Evolutionary conservation across 2,113 vertebrate species (phyloP), one percentile per base, ranked within the genome.

Genomic region (Cyphomyrus discorhynchus): DNA sequence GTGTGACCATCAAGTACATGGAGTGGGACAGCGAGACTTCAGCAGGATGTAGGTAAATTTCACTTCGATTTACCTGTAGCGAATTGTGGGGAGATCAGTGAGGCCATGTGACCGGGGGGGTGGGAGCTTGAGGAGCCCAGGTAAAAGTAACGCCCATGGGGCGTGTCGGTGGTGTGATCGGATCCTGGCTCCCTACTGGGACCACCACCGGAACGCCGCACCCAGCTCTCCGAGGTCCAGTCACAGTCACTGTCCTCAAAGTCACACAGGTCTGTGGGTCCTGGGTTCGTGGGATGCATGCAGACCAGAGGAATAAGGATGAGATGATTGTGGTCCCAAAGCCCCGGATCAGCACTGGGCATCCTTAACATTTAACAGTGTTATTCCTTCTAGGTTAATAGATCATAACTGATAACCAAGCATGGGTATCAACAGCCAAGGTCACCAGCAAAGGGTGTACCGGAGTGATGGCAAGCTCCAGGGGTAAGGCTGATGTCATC

Each of bases 81-180:
- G 89, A 94, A 93, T 47, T 92, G 91, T 27, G 93, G 92, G 89
- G 94, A 94, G 66, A 91, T 93, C 93, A 96, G 95, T 49, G 90
- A 90, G 52, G 94, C 94, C 21, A 31, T 95, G 49, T 95, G 91
- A n/a, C 90, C 89, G 0, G 83, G 77, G 46, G 6, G 86, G 86
- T 93, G 93, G 19, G 53, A 56, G 39, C 58, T 66, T 21, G 87
- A 91, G 47, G 94, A 94, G 3, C 92, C 88, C 89, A 95, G 93
- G 92, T 92, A 94, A 82, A 93, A 92, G 91, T 95, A 96, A 88
- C 94, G 90, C 42, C 96, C 96, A 1, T 2, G 45, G 13, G 91
- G 84, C 6, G 95, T 93, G 93, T 92, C 93, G 91, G 95, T 96
- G 90, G 95, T 95, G 93, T 96, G 96, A 92, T 96, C 96, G 3